These are phyloP conservation scores for Ericerus pela DNA, from an alignment of 1,140 invertebrate species.

Conservation along the genomic window DNA sequence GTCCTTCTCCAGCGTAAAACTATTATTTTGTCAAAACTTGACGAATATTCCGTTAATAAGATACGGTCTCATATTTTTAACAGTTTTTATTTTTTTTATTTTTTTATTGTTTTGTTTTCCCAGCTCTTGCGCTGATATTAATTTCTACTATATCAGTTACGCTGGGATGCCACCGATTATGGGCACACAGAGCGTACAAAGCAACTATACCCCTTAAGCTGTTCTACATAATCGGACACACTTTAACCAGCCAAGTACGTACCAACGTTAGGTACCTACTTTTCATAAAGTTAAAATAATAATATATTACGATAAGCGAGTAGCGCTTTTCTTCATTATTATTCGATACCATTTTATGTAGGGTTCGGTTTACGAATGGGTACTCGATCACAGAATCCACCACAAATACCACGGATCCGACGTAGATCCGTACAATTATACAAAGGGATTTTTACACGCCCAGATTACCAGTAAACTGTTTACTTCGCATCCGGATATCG, in stretches of 20 bases:
- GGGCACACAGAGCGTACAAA: constrained; percentile 72
- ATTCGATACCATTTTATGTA: constrained; percentile 30
- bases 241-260: constrained; percentile 65
- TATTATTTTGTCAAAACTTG: too few relatives aligned
- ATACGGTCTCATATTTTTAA: too few relatives aligned
- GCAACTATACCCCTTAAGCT: constrained; percentile 51
- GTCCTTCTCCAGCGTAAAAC: too few relatives aligned
- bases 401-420: constrained; percentile 78
- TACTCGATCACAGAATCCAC: constrained; percentile 69
- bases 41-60: too few relatives aligned
- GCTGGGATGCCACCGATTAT: constrained; percentile 69
- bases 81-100: too few relatives aligned
- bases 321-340: neutral
- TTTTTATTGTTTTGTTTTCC: too few relatives aligned
- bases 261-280: neutral
- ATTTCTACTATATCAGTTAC: neutral
- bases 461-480: constrained; percentile 48
- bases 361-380: constrained; percentile 63
- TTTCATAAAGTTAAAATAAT: neutral
- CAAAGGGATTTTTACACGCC: constrained; percentile 69
- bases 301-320: neutral
- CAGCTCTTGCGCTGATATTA: neutral
- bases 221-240: constrained; percentile 64
- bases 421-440: constrained; percentile 77
- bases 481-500: constrained; percentile 52